Evolutionary conservation across 2,797 vertebrate genomes (phyloP), one percentile per base, ranked within the genome.

Genomic region (Decapterus maruadsi): DNA sequence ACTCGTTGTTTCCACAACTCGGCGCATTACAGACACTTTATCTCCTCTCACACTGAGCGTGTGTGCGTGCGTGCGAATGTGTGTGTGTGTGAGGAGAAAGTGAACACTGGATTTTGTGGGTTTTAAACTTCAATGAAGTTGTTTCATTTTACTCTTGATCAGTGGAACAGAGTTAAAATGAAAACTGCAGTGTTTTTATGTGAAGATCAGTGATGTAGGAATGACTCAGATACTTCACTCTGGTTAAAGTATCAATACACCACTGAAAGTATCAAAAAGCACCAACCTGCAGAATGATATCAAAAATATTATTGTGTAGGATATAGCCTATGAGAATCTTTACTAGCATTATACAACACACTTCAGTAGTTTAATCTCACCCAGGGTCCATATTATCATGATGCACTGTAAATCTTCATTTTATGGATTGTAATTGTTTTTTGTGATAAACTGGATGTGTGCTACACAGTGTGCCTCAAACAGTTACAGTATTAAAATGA

Each of bases 1-100:
- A 51, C 38, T 67, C 75, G 73, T 86, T 88, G 77, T 87, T 92
- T 90, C 80, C 88, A 87, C 84, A 87, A 84, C 88, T 86, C 80
- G 11, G 74, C 65, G 77, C 78, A 84, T 87, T 87, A 84, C 40
- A 22, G 58, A 20, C 36, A 36, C 88, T 1, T 84, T 68, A 83
- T 80, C 81, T 85, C 81, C 74, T 73, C 58, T 29, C 20, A 48
- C 58, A 5, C 34, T 8, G 34, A 8, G 34, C 34, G 34, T 8
- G 34, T 36, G 8, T 7, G 34, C 8, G 34, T 7, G 34, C 8
- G 34, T 7, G 6, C 7, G 34, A 1, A 7, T 36, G 34, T 36
- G 34, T 36, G 34, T 36, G 34, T 36, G 34, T 36, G 34, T 8
- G 34, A 8, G 34, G 34, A 36, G 34, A 36, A 36, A 36, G 34